Conservation (phyloP, 2,888 invertebrate species). For the Harmothoe impar region DNA sequence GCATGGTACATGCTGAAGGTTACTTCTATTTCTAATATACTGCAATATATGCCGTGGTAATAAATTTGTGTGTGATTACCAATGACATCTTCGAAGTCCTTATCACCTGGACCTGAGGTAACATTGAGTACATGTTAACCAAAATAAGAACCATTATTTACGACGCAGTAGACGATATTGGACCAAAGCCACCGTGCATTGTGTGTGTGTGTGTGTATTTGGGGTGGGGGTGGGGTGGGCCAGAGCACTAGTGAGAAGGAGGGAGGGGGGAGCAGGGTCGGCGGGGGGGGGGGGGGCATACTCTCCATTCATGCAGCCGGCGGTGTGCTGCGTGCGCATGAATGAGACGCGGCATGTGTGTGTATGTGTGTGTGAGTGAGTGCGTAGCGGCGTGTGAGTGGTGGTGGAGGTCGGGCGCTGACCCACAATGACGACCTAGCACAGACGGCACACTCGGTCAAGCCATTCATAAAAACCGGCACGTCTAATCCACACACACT, state of each 20-base stretch:
- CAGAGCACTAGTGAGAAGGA: neutral
- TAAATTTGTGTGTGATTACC: no score
- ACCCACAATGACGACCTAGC: no score
- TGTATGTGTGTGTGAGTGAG: neutral
- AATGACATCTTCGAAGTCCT: no score
- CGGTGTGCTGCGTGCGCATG: neutral
- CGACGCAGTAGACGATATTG: neutral
- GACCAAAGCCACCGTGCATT: neutral
- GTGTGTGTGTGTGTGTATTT: neutral
- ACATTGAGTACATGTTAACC: no score
- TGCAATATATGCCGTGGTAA: no score
- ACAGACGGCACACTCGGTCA: neutral
- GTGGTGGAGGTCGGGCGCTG: no score
- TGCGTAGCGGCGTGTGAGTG: neutral
- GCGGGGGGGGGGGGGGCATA: no score
- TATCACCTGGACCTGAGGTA: no score
- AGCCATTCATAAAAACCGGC: slow-evolving; percentile 34
- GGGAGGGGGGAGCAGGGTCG: no score
- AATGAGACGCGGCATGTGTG: neutral
- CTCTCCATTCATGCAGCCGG: slow-evolving; percentile 3
- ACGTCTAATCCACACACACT: neutral
- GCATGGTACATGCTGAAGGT: no score
- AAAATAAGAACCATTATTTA: no score
- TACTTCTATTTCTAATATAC: no score
- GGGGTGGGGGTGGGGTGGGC: neutral